These are phyloP conservation scores for Hypotaenidia okinawae DNA, from an alignment of 2,797 vertebrate species.

Conservation along the genomic window DNA sequence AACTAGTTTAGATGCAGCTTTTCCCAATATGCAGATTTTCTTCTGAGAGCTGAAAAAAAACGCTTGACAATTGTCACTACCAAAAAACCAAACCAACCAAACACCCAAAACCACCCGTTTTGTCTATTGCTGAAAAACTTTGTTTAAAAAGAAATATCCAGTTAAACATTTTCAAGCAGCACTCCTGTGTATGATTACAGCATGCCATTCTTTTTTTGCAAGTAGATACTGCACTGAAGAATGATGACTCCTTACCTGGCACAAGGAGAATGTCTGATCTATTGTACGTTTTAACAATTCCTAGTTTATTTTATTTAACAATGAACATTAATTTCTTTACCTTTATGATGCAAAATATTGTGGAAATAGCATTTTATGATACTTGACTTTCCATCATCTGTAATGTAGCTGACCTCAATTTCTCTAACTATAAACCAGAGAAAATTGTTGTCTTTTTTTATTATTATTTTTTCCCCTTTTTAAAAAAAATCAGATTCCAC, in stretches of 20 bases:
- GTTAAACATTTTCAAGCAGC: neutral
- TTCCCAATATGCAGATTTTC: neutral
- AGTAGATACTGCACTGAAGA: neutral
- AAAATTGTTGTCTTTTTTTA: neutral
- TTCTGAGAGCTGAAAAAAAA: neutral
- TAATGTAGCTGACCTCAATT: neutral
- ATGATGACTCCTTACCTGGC: neutral
- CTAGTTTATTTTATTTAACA: neutral
- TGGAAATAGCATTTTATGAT: neutral
- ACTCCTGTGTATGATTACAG: neutral
- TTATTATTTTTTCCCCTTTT: rapidly evolving
- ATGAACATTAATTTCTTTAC: neutral
- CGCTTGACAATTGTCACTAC: neutral
- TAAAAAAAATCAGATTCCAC: neutral
- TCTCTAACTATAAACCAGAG: neutral
- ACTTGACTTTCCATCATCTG: neutral
- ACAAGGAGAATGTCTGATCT: neutral
- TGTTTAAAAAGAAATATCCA: neutral
- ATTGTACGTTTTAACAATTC: neutral
- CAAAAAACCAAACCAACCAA: neutral
- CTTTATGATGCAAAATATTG: neutral
- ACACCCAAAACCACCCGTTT: neutral
- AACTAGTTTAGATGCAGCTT: neutral
- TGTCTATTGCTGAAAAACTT: neutral
- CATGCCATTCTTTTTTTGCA: neutral